These are phyloP conservation scores for Conchocele bisecta DNA, from an alignment of 2,888 invertebrate species.

Conservation along the genomic window DNA sequence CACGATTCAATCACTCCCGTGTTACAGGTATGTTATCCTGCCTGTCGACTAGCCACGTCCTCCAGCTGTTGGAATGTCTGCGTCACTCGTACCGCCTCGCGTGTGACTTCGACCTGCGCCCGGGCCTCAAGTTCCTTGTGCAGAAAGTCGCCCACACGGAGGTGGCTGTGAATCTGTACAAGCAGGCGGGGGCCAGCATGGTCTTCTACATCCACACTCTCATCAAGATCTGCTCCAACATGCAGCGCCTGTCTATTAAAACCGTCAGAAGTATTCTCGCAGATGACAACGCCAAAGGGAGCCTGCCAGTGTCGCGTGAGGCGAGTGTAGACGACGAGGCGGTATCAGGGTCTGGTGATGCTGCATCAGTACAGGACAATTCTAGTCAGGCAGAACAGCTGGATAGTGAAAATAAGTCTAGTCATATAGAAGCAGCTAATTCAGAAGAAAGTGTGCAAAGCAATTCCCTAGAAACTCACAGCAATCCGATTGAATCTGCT, in stretches of 20 bases:
- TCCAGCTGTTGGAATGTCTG: slow-evolving; percentile 83
- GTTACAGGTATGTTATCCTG: slow-evolving; percentile 74
- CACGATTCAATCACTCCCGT: no score
- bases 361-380: neutral
- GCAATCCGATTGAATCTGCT: no score
- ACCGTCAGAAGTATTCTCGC: slow-evolving; percentile 51
- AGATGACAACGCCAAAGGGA: slow-evolving; percentile 6
- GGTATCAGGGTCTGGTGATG: neutral
- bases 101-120: slow-evolving; percentile 93
- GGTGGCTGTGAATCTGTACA: slow-evolving; percentile 82
- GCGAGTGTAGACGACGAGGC: neutral
- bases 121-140: slow-evolving; percentile 95
- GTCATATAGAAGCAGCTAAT: neutral
- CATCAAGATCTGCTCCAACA: slow-evolving; percentile 90
- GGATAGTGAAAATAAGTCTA: neutral
- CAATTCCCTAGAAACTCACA: neutral
- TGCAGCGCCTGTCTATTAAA: slow-evolving; percentile 57
- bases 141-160: slow-evolving; percentile 87
- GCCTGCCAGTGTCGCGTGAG: neutral
- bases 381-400: neutral
- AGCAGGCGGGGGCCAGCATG: slow-evolving; percentile 95
- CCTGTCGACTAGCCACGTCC: slow-evolving; percentile 75
- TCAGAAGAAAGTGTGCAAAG: neutral
- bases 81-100: slow-evolving; percentile 92
- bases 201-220: slow-evolving; percentile 91